Conservation (phyloP, 2,113 vertebrate genomes). For the Cryptotis parvus region DNA sequence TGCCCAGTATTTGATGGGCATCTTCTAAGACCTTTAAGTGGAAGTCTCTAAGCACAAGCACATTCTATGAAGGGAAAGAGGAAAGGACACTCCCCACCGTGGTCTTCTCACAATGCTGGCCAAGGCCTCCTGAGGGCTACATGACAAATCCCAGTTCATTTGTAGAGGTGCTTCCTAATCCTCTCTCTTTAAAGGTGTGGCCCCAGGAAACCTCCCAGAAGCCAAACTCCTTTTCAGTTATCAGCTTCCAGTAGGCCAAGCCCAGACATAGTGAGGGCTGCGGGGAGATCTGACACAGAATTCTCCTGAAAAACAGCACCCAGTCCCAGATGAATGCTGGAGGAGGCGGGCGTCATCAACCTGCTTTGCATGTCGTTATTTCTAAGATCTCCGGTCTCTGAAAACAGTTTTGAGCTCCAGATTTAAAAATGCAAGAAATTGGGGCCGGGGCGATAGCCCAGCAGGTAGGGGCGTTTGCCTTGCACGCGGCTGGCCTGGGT, state of each 20-base stretch:
- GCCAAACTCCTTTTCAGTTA: background rate
- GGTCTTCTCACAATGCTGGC: background rate
- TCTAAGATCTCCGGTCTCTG: background rate
- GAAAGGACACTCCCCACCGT: background rate
- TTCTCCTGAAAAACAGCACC: background rate
- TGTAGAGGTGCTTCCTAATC: background rate
- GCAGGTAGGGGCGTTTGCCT: too few relatives aligned
- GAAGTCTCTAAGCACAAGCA: background rate
- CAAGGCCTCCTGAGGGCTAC: background rate
- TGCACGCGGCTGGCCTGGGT: too few relatives aligned
- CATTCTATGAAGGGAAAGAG: background rate
- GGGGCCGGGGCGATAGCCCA: too few relatives aligned
- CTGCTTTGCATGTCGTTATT: background rate
- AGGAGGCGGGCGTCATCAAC: background rate
- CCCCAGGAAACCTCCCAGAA: constrained; percentile 29
- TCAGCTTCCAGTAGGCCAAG: background rate
- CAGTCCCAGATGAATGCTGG: background rate
- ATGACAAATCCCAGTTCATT: background rate
- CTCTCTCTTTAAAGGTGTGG: background rate
- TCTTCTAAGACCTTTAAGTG: background rate
- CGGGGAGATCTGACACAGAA: too few relatives aligned
- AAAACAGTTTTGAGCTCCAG: background rate
- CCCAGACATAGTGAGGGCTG: background rate
- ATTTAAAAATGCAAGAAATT: background rate
- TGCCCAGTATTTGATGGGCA: background rate